Conservation (phyloP, 1,140 invertebrate genomes). For the Drosophila orena region DNA sequence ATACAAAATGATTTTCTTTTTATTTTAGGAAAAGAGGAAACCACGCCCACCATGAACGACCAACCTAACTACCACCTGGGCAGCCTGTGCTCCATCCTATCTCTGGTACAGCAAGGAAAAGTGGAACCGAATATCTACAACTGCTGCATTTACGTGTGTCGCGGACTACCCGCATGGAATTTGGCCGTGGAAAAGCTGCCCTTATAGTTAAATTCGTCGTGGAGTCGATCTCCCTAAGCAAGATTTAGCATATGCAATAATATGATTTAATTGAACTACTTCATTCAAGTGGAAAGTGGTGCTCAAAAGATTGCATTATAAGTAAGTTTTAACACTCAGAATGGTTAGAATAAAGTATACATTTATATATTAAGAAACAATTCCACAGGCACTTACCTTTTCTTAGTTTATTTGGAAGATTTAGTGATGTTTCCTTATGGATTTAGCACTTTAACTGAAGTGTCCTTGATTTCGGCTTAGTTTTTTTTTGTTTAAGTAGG, state of each 20-base stretch:
- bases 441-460: constrained; percentile 29
- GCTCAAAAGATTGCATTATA: constrained; percentile 22
- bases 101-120: constrained; percentile 61
- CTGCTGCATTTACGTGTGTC: constrained; percentile 70
- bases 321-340: constrained; percentile 25
- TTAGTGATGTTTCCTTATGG: constrained; percentile 14
- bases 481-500: constrained; percentile 14
- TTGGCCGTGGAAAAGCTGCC: constrained; percentile 59
- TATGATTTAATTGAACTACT: constrained; percentile 25
- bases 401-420: constrained; percentile 7
- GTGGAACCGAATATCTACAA: constrained; percentile 68
- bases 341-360: constrained; percentile 34
- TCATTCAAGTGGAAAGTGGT: constrained; percentile 40
- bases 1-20: too few species aligned
- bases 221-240: constrained; percentile 10
- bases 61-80: constrained; percentile 56
- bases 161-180: constrained; percentile 80
- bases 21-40: neutral
- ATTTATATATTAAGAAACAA: constrained; percentile 4
- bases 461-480: constrained; percentile 3
- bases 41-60: constrained; percentile 18
- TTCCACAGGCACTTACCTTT: constrained; percentile 18
- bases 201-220: constrained; percentile 26
- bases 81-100: constrained; percentile 64
- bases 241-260: constrained; percentile 15